A percentile compares a stretch with the other conserved stretches of the same genome.
Evolutionary conservation across 2,797 vertebrate genomes (phyloP).

Genomic region (Moxostoma hubbsi): DNA sequence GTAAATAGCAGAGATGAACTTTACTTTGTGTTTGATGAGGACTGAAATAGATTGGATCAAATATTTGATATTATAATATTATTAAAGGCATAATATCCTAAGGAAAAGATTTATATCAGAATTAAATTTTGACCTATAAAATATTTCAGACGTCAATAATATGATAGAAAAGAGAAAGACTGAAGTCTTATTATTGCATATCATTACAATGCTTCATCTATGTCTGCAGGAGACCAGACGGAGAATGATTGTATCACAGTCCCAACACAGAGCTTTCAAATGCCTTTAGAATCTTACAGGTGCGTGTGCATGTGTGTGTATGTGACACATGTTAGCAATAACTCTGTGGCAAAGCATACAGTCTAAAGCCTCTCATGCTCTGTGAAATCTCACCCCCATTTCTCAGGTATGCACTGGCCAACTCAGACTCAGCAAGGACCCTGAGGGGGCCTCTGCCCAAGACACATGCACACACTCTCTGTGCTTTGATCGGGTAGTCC

Average conservation of each 20-base stretch:
- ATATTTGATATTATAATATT: constrained; percentile 51
- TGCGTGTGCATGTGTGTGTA: constrained; percentile 33
- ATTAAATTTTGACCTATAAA: constrained; percentile 33
- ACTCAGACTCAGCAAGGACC: constrained; percentile 50
- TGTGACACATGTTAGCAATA: constrained; percentile 64
- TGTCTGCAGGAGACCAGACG: constrained; percentile 20
- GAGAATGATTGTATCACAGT: constrained; percentile 41
- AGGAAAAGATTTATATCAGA: constrained; percentile 24
- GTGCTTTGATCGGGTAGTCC: constrained; percentile 55
- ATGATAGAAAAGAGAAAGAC: neutral
- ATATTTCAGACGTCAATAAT: constrained; percentile 20
- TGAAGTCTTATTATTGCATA: constrained; percentile 10
- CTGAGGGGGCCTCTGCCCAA: constrained; percentile 46
- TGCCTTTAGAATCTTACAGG: constrained; percentile 11
- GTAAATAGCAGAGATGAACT: constrained; percentile 33
- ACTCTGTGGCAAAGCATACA: constrained; percentile 60
- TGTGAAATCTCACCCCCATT: constrained; percentile 59
- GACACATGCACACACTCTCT: constrained; percentile 35
- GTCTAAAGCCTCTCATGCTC: constrained; percentile 60
- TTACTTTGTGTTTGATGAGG: constrained; percentile 27
- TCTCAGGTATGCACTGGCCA: constrained; percentile 56
- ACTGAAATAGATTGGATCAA: constrained; percentile 40
- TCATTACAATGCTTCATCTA: constrained; percentile 19
- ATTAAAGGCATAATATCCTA: constrained; percentile 27
- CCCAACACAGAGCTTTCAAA: constrained; percentile 33